These are phyloP conservation scores for Alca torda DNA, from an alignment of 2,797 vertebrate species.

Conservation along the genomic window DNA sequence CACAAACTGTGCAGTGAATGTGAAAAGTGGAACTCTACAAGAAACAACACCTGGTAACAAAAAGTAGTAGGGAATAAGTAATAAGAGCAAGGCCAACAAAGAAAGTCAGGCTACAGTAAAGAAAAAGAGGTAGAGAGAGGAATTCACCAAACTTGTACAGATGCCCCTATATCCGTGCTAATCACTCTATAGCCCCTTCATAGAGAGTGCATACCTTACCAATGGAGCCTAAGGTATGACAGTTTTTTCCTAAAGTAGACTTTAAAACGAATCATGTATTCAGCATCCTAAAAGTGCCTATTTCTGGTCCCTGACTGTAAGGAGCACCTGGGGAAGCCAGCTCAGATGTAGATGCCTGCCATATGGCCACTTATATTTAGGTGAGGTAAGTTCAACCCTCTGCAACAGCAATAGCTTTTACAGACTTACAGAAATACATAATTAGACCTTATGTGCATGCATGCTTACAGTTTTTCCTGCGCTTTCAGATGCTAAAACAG, in stretches of 20 bases:
- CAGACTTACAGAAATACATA: neutral
- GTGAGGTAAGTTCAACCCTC: neutral
- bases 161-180: neutral
- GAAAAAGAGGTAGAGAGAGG: neutral
- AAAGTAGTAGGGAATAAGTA: neutral
- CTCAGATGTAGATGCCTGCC: neutral
- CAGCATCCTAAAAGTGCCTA: neutral
- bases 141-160: neutral
- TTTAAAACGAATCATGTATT: neutral
- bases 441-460: neutral
- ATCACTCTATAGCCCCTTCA: neutral
- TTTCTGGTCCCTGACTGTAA: neutral
- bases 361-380: neutral
- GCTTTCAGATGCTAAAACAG: neutral
- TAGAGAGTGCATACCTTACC: neutral
- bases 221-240: neutral
- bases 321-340: neutral
- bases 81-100: neutral
- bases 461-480: neutral
- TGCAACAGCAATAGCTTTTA: neutral
- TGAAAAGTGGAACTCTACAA: neutral
- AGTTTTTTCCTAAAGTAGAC: neutral
- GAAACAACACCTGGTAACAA: neutral
- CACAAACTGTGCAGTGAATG: neutral
- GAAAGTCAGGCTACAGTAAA: neutral